Evolutionary conservation across 1,140 invertebrate genomes (phyloP).

Genomic region (Propsilocerus akamusi): DNA sequence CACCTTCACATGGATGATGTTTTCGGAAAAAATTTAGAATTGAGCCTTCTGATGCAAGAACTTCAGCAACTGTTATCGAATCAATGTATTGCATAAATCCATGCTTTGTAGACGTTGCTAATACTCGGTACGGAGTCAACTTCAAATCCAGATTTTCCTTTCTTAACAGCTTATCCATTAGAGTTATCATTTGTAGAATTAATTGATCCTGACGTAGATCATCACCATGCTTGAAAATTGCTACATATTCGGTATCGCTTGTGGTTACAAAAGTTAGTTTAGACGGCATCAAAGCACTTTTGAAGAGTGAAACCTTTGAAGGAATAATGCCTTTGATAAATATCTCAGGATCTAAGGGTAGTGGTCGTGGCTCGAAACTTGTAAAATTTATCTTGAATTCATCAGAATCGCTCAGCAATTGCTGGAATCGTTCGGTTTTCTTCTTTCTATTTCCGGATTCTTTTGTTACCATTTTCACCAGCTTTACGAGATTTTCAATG

Average conservation of each 20-base stretch:
- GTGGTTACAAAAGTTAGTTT: slow-evolving; percentile 74
- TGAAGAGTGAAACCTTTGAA: slow-evolving; percentile 81
- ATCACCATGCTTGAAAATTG: slow-evolving; percentile 97
- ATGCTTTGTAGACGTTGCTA: slow-evolving; percentile 89
- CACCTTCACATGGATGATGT: slow-evolving; percentile 70
- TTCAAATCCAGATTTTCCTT: slow-evolving; percentile 91
- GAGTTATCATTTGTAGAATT: slow-evolving; percentile 89
- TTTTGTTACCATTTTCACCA: slow-evolving; percentile 80
- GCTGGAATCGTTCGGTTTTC: slow-evolving; percentile 76
- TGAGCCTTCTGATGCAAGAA: slow-evolving; percentile 65
- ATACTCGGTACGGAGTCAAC: slow-evolving; percentile 78
- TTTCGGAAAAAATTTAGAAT: slow-evolving; percentile 85
- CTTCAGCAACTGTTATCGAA: slow-evolving; percentile 81
- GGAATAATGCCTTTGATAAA: slow-evolving; percentile 79
- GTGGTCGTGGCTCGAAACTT: slow-evolving; percentile 79
- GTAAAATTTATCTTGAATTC: slow-evolving; percentile 76
- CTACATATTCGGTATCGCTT: slow-evolving; percentile 72
- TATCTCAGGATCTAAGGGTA: slow-evolving; percentile 86
- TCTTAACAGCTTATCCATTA: slow-evolving; percentile 92
- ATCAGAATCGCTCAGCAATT: slow-evolving; percentile 61
- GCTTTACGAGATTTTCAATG: slow-evolving; percentile 72
- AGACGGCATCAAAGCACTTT: slow-evolving; percentile 95
- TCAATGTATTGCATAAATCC: slow-evolving; percentile 97
- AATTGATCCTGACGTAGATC: slow-evolving; percentile 98
- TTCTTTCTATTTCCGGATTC: slow-evolving; percentile 84